Evolutionary conservation across 2,888 invertebrate genomes (phyloP).

Genomic region (Caenorhabditis sp.): DNA sequence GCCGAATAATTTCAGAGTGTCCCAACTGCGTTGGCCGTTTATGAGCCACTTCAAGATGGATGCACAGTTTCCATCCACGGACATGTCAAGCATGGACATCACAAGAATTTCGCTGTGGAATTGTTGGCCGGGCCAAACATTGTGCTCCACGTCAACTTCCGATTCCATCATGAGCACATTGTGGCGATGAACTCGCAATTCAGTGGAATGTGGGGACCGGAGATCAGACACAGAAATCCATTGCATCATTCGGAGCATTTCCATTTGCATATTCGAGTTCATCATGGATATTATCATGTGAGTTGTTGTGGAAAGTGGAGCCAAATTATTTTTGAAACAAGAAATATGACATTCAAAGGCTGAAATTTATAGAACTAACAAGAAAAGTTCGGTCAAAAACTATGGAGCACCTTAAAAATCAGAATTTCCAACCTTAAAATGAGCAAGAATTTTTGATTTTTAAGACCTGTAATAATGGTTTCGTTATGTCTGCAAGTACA

Average conservation of each 20-base stretch:
- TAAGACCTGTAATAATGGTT: too few species aligned
- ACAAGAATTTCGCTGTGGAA: conserved; percentile 59
- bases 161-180: conserved; percentile 54
- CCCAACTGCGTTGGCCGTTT: conserved; percentile 43
- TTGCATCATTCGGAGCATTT: conserved; percentile 58
- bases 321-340: too few species aligned
- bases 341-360: too few species aligned
- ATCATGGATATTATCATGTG: conserved; percentile 54
- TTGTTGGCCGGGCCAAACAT: conserved; percentile 61
- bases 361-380: too few species aligned
- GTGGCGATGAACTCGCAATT: conserved; percentile 55
- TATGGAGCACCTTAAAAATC: too few species aligned
- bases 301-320: conserved; percentile 8
- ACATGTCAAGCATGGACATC: conserved; percentile 49
- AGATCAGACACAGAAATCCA: conserved; percentile 57
- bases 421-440: too few species aligned
- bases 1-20: conserved; percentile 30
- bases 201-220: conserved; percentile 55
- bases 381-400: too few species aligned
- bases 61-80: conserved; percentile 44
- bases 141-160: conserved; percentile 64
- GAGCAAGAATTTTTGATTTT: too few species aligned
- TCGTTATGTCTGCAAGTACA: too few species aligned
- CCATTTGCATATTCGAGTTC: conserved; percentile 56
- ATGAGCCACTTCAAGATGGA: conserved; percentile 47